Evolutionary conservation across 2,797 vertebrate genomes (phyloP).

Genomic region (Chromobotia macracanthus): DNA sequence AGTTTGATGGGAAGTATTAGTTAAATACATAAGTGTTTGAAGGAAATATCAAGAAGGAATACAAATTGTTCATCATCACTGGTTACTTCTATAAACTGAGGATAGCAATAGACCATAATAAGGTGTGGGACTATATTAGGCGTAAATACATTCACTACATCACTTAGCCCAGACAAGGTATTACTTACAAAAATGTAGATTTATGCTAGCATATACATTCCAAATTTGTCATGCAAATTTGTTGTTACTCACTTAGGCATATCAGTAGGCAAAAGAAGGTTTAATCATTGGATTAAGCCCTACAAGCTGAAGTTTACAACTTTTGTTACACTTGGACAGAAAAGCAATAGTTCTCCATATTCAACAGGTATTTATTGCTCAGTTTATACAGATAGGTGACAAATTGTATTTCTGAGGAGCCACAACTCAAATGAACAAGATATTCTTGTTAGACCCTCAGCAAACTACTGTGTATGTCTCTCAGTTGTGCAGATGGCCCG

Average conservation of each 20-base stretch:
- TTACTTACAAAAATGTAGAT: not conserved
- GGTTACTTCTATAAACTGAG: not conserved
- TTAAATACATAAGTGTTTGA: slow-evolving; percentile 12
- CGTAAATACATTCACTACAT: not conserved
- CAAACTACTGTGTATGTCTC: slow-evolving; percentile 26
- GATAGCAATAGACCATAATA: not conserved
- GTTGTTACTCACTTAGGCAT: not conserved
- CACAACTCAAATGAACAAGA: slow-evolving; percentile 8
- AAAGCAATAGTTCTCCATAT: not conserved
- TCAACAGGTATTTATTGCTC: slow-evolving; percentile 11
- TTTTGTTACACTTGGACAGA: not conserved
- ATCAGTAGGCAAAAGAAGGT: not conserved
- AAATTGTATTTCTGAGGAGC: slow-evolving; percentile 14
- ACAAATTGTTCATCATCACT: not conserved
- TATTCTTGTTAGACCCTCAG: slow-evolving; percentile 6
- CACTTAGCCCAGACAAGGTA: not conserved
- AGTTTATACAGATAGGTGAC: slow-evolving; percentile 6
- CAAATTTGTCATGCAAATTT: not conserved
- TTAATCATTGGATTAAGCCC: not conserved
- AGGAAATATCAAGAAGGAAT: not conserved
- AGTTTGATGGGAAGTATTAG: slow-evolving; percentile 2
- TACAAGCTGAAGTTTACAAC: not conserved
- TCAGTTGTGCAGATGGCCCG: slow-evolving; percentile 57
- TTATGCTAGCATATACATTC: not conserved
- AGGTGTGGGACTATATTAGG: not conserved